These are phyloP conservation scores for Monodelphis domestica DNA, from an alignment of 2,797 vertebrate genomes.

Conservation along the genomic window DNA sequence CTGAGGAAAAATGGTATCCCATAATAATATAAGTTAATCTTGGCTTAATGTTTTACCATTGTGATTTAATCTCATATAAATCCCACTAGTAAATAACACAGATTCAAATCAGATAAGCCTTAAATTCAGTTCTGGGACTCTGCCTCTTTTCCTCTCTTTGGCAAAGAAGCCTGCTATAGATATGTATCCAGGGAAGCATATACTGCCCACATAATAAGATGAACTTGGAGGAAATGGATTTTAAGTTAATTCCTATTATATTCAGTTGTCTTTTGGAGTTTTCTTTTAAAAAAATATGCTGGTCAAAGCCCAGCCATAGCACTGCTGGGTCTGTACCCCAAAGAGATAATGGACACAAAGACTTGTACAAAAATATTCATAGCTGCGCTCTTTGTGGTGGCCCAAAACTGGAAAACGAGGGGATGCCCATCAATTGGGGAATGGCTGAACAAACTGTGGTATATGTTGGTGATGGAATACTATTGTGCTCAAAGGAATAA, in stretches of 20 bases:
- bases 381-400: no score
- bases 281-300: conserved; percentile 57
- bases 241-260: conserved; percentile 60
- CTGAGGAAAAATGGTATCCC: conserved; percentile 52
- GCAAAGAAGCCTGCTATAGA: conserved; percentile 18
- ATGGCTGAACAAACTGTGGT: no score
- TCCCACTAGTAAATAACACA: conserved; percentile 73
- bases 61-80: conserved; percentile 56
- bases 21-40: conserved; percentile 63
- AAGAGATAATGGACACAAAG: no score
- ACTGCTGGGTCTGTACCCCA: no score
- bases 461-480: no score
- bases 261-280: conserved; percentile 42
- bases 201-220: conserved; percentile 58
- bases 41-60: conserved; percentile 65
- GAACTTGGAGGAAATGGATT: conserved; percentile 16
- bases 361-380: no score
- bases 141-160: conserved; percentile 62
- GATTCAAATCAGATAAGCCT: conserved; percentile 52
- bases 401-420: no score
- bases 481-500: no score
- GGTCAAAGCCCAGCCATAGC: no score
- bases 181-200: conserved; percentile 51
- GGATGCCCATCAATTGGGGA: no score
- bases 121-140: conserved; percentile 67